Conservation (phyloP, 2,797 vertebrate genomes). For the Forpus xanthops region DNA sequence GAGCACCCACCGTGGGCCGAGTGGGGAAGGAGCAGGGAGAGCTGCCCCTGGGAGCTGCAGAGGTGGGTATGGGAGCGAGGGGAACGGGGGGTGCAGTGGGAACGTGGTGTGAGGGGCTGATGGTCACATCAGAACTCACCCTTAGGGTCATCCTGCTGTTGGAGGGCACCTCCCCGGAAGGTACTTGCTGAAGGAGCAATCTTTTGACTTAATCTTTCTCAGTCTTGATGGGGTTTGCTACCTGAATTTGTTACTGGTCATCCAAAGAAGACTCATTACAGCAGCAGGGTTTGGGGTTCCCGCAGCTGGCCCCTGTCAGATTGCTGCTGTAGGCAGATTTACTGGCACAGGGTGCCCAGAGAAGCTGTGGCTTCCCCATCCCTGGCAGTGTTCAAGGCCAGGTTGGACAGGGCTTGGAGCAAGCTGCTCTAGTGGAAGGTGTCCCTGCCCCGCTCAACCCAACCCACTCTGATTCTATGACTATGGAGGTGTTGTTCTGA, state of each 20-base stretch:
- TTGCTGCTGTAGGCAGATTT: background rate
- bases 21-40: background rate
- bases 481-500: background rate
- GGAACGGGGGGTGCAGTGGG: rapidly evolving
- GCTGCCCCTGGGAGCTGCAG: background rate
- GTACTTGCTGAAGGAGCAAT: background rate
- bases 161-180: background rate
- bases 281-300: background rate
- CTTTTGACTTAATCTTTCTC: background rate
- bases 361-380: background rate
- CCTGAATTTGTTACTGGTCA: background rate
- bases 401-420: background rate
- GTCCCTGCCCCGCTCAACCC: background rate
- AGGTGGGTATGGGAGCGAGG: background rate
- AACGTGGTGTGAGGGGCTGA: background rate
- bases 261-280: rapidly evolving
- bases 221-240: background rate
- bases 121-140: too few relatives aligned
- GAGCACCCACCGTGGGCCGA: background rate
- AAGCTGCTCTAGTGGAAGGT: background rate
- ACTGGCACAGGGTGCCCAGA: background rate
- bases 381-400: background rate
- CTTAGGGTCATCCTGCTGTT: rapidly evolving
- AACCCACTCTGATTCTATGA: background rate
- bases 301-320: background rate